Conservation (phyloP, 2,888 invertebrate species). For the Amblyjoppa proteus region DNA sequence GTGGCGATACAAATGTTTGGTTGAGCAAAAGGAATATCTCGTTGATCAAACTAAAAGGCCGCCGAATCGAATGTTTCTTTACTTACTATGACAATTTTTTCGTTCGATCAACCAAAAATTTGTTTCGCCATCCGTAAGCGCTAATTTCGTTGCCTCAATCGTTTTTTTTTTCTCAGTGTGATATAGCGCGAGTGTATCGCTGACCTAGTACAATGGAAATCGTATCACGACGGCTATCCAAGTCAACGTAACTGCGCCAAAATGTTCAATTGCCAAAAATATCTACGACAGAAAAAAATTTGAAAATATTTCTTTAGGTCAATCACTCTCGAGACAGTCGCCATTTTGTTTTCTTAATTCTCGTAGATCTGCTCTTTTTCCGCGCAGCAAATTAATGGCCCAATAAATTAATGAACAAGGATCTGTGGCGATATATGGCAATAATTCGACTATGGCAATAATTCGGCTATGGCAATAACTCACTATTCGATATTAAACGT, state of each 20-base stretch:
- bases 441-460: background rate
- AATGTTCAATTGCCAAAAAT: background rate
- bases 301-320: background rate
- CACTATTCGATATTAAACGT: background rate
- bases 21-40: no score
- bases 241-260: background rate
- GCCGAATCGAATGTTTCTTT: no score
- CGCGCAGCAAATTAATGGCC: background rate
- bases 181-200: background rate
- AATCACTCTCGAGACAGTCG: background rate
- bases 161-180: background rate
- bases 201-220: background rate
- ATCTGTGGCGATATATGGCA: background rate
- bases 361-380: background rate
- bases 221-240: background rate
- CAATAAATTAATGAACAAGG: background rate
- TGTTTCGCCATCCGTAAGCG: no score
- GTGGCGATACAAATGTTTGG: no score
- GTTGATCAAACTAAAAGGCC: no score
- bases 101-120: no score
- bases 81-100: no score
- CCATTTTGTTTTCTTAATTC: background rate
- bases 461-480: background rate
- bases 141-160: no score
- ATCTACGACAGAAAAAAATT: background rate